Evolutionary conservation across 37 sponge, comb jelly and placozoan genomes (phyloP), one percentile per base, ranked within the genome.

Genomic region (Eunapius fragilis): DNA sequence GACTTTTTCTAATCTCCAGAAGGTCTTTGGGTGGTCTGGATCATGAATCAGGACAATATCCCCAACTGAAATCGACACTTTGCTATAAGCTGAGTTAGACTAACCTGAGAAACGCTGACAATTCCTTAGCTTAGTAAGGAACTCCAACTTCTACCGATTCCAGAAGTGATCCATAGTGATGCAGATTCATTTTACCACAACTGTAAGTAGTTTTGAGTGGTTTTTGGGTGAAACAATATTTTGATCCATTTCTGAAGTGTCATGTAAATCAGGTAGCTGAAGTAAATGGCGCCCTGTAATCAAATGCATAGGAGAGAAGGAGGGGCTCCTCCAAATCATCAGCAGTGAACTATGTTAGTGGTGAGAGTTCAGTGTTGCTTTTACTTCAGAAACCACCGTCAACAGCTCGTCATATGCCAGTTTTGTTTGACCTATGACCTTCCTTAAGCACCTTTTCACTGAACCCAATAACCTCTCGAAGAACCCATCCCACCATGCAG

Each of bases 291-390:
- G 6, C 6, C 41, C 41, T 41, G 41, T 41, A 41, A 41, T 41
- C 41, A 41, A 41, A 41, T 41, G 41, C 41, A 41, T 41, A 41
- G 41, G 87, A 86, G 45, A 67, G 87, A 86, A 74, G 25, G 87
- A 86, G 80, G 25, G 87, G 80, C 33, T 86, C 87, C 25, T 86
- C 87, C 24, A 87, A 19, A 32, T 87, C 87, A 45, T 79, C 80
- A 5, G 80, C 72, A 78, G 80, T 58, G 50, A 86, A 26, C 73
- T 86, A 86, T 24, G 80, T 77, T 2, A 86, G 78, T 72, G 80
- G 87, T 73, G 38, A 31, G 87, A 86, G 45, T 86, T 86, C 11
- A 86, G 38, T 25, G 79, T 75, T 36, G 79, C 41, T 33, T 86
- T 80, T 72, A 86, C 50, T 25, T 79, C 87, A 4, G 38, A 22